Evolutionary conservation across 2,797 vertebrate genomes (phyloP).

Genomic region (Microctenopoma steveboyesi): DNA sequence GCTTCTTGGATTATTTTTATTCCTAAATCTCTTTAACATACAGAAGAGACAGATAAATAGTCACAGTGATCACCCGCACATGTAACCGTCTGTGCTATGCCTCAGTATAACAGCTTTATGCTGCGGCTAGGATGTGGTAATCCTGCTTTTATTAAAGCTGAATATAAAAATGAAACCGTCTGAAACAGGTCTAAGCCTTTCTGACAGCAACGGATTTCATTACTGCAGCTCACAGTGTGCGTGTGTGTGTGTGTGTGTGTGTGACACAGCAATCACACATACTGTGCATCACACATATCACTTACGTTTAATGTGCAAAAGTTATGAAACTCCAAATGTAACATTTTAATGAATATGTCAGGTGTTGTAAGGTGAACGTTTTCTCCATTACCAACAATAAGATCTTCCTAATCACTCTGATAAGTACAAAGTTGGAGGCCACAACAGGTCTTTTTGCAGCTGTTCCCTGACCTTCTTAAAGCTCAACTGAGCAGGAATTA

Average conservation of each 20-base stretch:
- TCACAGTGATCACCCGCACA: conserved; percentile 32
- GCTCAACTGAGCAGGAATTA: conserved; percentile 49
- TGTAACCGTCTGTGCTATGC: conserved; percentile 44
- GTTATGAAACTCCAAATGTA: conserved; percentile 8
- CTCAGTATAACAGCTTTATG: conserved; percentile 54
- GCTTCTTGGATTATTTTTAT: background rate
- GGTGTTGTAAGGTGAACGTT: background rate
- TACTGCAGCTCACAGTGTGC: conserved; percentile 43
- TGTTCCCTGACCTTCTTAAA: conserved; percentile 18
- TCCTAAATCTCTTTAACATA: no score
- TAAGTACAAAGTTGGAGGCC: conserved; percentile 7
- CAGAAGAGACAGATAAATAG: conserved; percentile 11
- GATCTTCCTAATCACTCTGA: conserved; percentile 6
- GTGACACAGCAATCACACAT: conserved; percentile 10
- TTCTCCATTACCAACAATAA: conserved; percentile 17
- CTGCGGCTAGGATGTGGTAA: conserved; percentile 57
- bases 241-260: conserved; percentile 10
- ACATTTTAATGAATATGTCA: background rate
- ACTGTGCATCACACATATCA: conserved; percentile 21
- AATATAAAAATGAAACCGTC: conserved; percentile 71
- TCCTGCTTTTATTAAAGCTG: conserved; percentile 80
- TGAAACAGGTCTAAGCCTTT: conserved; percentile 69
- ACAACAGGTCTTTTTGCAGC: conserved; percentile 11
- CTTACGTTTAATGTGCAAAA: conserved; percentile 17
- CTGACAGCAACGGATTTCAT: conserved; percentile 72